phyloP scores from a whole-genome alignment of 1,140 invertebrate genomes.

The Drosophila auraria region DNA sequence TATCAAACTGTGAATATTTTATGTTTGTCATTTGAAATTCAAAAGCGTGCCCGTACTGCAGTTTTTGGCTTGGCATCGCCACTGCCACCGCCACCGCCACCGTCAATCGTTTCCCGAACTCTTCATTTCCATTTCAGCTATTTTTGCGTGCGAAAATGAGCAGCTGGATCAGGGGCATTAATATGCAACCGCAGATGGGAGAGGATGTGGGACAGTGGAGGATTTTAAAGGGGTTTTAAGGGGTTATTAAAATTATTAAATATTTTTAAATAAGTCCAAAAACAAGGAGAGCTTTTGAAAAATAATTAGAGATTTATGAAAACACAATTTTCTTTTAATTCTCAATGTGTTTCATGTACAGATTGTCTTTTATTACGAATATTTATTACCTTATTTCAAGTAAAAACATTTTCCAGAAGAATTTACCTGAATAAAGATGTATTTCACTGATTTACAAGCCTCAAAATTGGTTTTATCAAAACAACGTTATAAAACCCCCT shows the following conservation, averaged over 20 bases:
- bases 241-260: neutral
- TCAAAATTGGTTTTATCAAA: neutral
- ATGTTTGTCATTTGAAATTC: constrained; percentile 77
- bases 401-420: neutral
- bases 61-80: constrained; percentile 18
- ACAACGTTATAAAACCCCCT: neutral
- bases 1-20: constrained; percentile 77
- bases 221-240: neutral
- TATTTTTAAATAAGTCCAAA: neutral
- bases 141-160: constrained; percentile 69
- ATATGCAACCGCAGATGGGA: constrained; percentile 48
- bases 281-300: too few species aligned
- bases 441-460: neutral
- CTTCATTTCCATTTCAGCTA: constrained; percentile 28
- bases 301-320: too few species aligned
- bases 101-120: constrained; percentile 39
- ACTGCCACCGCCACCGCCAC: constrained; percentile 1
- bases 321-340: too few species aligned
- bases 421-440: neutral
- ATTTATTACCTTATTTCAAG: too few species aligned
- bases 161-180: constrained; percentile 61
- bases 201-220: neutral
- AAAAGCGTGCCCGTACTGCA: constrained; percentile 58
- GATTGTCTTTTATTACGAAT: neutral
- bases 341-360: neutral